Percentiles rank a stretch among this genome's conserved stretches.
Evolutionary conservation across 2,113 vertebrate genomes (phyloP).

Genomic region (Neogobius melanostomus): DNA sequence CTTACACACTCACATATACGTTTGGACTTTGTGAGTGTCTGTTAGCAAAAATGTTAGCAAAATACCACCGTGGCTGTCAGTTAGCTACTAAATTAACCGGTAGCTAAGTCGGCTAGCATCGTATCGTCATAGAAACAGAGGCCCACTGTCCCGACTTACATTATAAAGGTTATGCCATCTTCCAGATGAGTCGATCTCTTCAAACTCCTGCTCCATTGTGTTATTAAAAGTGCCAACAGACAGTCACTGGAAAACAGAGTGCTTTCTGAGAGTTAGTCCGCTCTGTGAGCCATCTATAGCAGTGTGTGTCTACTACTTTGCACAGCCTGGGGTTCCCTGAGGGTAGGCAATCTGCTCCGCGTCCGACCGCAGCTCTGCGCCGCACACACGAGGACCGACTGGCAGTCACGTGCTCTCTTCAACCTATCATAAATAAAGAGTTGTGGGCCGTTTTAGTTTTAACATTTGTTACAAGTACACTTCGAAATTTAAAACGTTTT

Average conservation of each 20-base stretch:
- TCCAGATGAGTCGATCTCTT: conserved; percentile 83
- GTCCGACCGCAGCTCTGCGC: conserved; percentile 12
- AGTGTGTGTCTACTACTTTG: conserved; percentile 19
- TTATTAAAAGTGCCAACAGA: conserved; percentile 10
- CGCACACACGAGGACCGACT: conserved; percentile 28
- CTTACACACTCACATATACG: neutral
- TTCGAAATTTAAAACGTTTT: too few species aligned
- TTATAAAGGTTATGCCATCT: conserved; percentile 89
- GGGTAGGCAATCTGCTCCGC: conserved; percentile 52
- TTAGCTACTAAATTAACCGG: conserved; percentile 28
- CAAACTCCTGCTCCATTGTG: conserved; percentile 83
- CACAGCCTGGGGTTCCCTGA: conserved; percentile 55
- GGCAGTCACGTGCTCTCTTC: conserved; percentile 43
- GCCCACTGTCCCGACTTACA: conserved; percentile 79
- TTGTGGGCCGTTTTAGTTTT: too few species aligned
- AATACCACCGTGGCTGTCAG: neutral
- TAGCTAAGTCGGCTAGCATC: conserved; percentile 52
- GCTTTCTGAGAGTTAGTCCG: conserved; percentile 45
- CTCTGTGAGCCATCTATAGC: conserved; percentile 62
- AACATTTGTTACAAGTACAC: too few species aligned
- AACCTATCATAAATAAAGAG: neutral
- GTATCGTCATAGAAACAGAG: conserved; percentile 67
- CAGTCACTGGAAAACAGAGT: conserved; percentile 26
- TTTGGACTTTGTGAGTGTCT: neutral
- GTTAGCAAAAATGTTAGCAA: neutral